Conservation (phyloP, 2,797 vertebrate genomes). For the Balearica regulorum region DNA sequence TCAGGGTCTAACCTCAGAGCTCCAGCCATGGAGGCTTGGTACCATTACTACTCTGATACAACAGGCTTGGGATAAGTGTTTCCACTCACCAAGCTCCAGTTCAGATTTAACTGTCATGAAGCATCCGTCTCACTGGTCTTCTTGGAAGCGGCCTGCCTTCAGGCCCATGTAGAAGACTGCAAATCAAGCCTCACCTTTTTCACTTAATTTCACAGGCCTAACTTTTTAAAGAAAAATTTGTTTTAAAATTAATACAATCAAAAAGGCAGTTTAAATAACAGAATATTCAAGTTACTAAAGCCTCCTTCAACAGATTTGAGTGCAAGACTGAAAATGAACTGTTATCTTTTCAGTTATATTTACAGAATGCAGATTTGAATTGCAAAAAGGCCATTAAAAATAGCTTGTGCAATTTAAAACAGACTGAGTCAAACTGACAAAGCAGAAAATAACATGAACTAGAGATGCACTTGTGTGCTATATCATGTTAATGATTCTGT, state of each 20-base stretch:
- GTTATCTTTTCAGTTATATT: slow-evolving; percentile 42
- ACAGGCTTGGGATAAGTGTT: background rate
- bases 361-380: slow-evolving; percentile 55
- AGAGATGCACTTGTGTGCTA: background rate
- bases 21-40: background rate
- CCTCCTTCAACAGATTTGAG: background rate
- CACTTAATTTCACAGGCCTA: background rate
- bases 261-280: slow-evolving; percentile 21
- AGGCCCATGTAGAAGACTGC: background rate
- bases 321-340: slow-evolving; percentile 50
- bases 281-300: slow-evolving; percentile 26
- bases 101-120: background rate
- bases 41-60: fast-evolving
- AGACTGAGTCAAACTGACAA: slow-evolving; percentile 62
- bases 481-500: slow-evolving; percentile 27
- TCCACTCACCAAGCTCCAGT: background rate
- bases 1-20: background rate
- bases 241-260: background rate
- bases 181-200: background rate
- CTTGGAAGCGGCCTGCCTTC: background rate
- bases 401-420: slow-evolving; percentile 38
- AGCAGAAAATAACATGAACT: slow-evolving; percentile 40
- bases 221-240: background rate
- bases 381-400: slow-evolving; percentile 65
- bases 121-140: background rate